Evolutionary conservation across 2,888 invertebrate species (phyloP).

Genomic region (Ganaspis brasiliensis): DNA sequence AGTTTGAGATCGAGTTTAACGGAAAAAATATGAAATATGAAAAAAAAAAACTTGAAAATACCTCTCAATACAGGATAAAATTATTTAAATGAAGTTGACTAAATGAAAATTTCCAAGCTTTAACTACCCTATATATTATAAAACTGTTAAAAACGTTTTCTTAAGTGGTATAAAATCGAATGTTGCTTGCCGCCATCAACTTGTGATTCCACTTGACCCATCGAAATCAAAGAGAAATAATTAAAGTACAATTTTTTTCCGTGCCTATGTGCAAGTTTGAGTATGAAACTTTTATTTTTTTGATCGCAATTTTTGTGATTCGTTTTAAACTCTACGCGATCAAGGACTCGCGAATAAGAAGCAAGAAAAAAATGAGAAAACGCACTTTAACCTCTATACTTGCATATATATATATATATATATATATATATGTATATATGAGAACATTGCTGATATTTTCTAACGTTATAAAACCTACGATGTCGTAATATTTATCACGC

Average conservation of each 20-base stretch:
- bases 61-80: background rate
- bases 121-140: too few species aligned
- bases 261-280: too few species aligned
- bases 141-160: too few species aligned
- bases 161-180: too few species aligned
- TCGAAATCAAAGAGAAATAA: background rate
- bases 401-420: too few species aligned
- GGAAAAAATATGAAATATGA: background rate
- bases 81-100: too few species aligned
- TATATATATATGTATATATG: background rate
- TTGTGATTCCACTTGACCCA: background rate
- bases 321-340: background rate
- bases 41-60: background rate
- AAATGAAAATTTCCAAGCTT: too few species aligned
- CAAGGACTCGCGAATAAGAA: background rate
- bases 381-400: too few species aligned
- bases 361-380: background rate
- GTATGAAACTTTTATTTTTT: too few species aligned
- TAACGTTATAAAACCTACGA: constrained; percentile 62
- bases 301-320: too few species aligned
- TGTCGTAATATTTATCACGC: constrained; percentile 68
- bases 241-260: too few species aligned
- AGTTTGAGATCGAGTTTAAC: background rate
- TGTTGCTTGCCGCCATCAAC: too few species aligned
- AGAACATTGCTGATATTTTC: constrained; percentile 18